phyloP scores from a whole-genome alignment of 1,140 invertebrate genomes.

The Littorina saxatilis region DNA sequence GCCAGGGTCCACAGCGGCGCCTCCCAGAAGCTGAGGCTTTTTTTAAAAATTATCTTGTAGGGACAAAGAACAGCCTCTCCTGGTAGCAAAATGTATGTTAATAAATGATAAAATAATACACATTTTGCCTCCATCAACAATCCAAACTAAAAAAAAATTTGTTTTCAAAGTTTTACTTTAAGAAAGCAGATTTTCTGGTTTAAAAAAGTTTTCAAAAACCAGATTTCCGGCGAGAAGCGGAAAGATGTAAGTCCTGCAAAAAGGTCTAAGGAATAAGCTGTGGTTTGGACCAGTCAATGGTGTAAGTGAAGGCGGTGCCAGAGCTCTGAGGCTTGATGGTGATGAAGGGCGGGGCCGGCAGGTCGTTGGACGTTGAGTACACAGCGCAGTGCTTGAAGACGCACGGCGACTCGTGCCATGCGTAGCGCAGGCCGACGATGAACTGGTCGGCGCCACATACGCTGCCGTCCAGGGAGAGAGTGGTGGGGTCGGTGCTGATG shows the following conservation, averaged over 20 bases:
- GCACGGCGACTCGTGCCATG: constrained; percentile 66
- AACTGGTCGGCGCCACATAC: constrained; percentile 33
- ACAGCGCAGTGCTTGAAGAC: constrained; percentile 58
- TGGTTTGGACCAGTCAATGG: constrained; percentile 27
- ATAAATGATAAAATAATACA: too few species aligned
- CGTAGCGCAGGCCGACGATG: constrained; percentile 55
- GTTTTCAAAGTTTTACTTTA: too few species aligned
- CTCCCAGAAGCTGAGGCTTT: too few species aligned
- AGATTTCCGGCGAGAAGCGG: not conserved
- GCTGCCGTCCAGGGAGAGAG: constrained; percentile 21
- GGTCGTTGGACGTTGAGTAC: constrained; percentile 49
- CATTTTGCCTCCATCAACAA: too few species aligned
- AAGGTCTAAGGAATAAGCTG: not conserved
- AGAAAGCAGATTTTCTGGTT: too few species aligned
- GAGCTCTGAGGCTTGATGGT: not conserved
- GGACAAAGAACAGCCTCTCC: too few species aligned
- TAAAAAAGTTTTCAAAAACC: not conserved
- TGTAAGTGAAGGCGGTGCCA: constrained; percentile 2
- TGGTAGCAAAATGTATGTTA: too few species aligned
- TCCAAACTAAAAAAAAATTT: too few species aligned
- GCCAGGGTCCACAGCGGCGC: too few species aligned
- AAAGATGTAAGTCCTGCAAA: not conserved
- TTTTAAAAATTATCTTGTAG: too few species aligned
- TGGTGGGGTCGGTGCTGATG: not conserved
- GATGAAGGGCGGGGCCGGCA: constrained; percentile 60